Evolutionary conservation across 1,140 invertebrate genomes (phyloP).

Genomic region (Zelostemma sp.): DNA sequence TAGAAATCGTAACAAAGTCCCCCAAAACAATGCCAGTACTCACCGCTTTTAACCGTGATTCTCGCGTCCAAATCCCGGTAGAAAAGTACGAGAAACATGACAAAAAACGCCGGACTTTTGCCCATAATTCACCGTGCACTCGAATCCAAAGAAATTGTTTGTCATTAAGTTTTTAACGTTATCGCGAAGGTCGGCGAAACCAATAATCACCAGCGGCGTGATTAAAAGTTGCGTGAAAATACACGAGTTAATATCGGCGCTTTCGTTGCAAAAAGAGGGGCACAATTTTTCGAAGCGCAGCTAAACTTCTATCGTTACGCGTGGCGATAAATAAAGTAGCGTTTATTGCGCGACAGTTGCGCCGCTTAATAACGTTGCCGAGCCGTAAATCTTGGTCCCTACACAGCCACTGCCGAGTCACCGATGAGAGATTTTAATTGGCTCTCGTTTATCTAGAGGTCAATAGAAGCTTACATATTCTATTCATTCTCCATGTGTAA

Average conservation of each 20-base stretch:
- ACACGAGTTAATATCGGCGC: neutral
- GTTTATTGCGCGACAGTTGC: conserved; percentile 46
- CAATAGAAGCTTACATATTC: conserved; percentile 43
- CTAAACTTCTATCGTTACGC: conserved; percentile 41
- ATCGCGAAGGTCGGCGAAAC: no score
- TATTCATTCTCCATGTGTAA: conserved; percentile 35
- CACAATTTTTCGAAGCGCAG: conserved; percentile 35
- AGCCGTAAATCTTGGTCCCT: conserved; percentile 37
- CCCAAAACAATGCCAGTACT: no score
- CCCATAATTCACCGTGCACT: no score
- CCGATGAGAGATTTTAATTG: conserved; percentile 40
- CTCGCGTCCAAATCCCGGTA: no score
- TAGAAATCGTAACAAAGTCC: neutral
- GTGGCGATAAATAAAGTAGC: conserved; percentile 42
- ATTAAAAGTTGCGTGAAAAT: neutral
- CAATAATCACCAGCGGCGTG: no score
- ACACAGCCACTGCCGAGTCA: conserved; percentile 20
- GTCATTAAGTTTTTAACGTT: no score
- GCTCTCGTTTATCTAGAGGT: conserved; percentile 38
- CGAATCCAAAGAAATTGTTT: no score
- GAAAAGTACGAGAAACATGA: no score
- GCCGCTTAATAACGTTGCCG: conserved; percentile 42
- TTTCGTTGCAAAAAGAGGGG: conserved; percentile 25
- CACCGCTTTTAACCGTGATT: no score
- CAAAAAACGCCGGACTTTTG: no score